Percentiles rank a stretch among this genome's conserved stretches.
phyloP scores from a whole-genome alignment of 2,797 vertebrate genomes.

The Myotis findleyi region DNA sequence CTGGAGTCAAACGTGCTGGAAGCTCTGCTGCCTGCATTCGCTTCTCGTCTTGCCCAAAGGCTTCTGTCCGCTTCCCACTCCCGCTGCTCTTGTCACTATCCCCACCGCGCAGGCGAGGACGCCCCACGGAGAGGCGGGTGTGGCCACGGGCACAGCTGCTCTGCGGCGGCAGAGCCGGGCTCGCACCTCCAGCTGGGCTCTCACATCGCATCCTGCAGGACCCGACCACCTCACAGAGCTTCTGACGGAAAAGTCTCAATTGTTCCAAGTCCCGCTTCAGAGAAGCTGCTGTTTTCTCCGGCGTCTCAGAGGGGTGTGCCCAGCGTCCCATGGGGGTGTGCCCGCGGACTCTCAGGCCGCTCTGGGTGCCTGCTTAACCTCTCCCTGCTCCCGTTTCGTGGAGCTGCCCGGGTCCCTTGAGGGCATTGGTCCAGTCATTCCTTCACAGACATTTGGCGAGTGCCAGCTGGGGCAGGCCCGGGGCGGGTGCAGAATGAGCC shows the following conservation, averaged over 20 bases:
- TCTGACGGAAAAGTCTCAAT: not conserved
- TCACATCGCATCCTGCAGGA: fast-evolving
- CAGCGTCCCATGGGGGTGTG: fast-evolving
- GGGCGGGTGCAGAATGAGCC: not conserved
- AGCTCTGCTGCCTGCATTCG: too few species aligned
- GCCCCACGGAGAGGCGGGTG: not conserved
- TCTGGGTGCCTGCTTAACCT: not conserved
- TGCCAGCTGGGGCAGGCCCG: not conserved
- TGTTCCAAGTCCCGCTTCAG: not conserved
- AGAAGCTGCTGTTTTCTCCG: not conserved
- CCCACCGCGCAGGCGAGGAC: too few species aligned
- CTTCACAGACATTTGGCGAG: not conserved
- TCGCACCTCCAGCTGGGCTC: fast-evolving
- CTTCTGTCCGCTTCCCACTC: too few species aligned
- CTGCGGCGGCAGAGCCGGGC: not conserved
- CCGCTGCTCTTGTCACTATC: not conserved
- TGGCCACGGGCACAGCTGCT: not conserved
- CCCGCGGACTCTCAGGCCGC: not conserved
- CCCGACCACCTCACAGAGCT: fast-evolving
- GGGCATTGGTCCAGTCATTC: not conserved
- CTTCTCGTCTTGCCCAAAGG: not conserved
- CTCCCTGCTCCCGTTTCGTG: not conserved
- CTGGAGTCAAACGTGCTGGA: too few species aligned
- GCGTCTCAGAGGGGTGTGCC: not conserved
- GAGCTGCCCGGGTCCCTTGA: not conserved